Evolutionary conservation across 2,888 invertebrate genomes (phyloP), one percentile per base, ranked within the genome.

Genomic region (Beris chalybata): DNA sequence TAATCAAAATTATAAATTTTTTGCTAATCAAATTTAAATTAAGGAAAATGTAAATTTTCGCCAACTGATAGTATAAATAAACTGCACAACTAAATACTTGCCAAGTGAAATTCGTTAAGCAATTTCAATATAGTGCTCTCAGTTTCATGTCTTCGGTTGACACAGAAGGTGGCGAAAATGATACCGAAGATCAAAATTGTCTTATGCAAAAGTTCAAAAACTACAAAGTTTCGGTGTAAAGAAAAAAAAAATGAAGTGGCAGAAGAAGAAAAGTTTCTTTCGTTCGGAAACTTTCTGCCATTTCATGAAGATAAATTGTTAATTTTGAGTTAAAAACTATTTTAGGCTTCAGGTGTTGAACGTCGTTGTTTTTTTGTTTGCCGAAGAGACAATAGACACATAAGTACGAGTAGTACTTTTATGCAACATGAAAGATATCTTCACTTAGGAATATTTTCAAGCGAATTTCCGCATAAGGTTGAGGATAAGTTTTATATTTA

Each of bases 251-350:
- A 22, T 2, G 38, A 38, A 38, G 2, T 38, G 38, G 9, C 38
- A 38, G 22, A 22, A 38, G 7, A 56, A 43, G n/a, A 43, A 56
- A 56, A 38, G 5, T 56, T 56, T 44, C 44, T 43, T 13, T 44
- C 11, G 22, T 22, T 15, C 22, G 11, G 56, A 43, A 38, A 56
- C n/a, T 56, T 56, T 9, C 22, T 15, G 12, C 15, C 56, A 44
- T 38, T 48, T 43, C 56, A 13, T n/a, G 43, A 56, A 56, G 56
- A 56, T 56, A 56, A 56, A 56, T 56, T 56, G 56, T 56, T 56
- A 56, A 56, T 56, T 56, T 56, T 56, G 56, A 56, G 56, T 43
- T 56, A 56, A 56, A 56, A 56, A 56, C 56, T 56, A 43, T 56
- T 56, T 38, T 43, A 56, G 56, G 56, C 32, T 56, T 56, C 56